Base-by-base conservation (phyloP, 2,888 invertebrate species). In the Cremastobaeus sp. region DNA sequence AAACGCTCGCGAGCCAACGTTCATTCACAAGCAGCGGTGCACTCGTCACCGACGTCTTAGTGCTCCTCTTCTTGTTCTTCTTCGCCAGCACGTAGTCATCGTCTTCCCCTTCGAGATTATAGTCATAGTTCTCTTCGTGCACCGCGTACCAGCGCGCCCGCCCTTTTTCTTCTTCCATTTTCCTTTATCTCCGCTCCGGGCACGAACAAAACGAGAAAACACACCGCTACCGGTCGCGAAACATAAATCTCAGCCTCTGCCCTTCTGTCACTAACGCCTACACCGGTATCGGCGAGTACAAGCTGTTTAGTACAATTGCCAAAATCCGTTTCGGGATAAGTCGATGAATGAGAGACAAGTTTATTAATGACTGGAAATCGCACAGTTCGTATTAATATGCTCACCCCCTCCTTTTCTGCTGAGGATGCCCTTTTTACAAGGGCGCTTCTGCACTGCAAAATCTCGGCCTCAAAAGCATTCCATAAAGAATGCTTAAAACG, bases 1-100 rank as follows among this genome's bases (percentile, higher is more conserved):
- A 87, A 87, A 87, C 81, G 84, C 82, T 77, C 78, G 82, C 85
- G 81, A 85, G 84, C 84, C 86, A 86, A 85, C 83, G 85, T 87
- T 87, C 87, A 87, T 87, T 87, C 87, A 87, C 86, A 84, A 86
- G 79, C 82, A 75, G 69, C 76, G 74, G 65, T 71, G 68, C 79
- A 69, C 69, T 78, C 79, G 77, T 79, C 77, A 66, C 76, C 73
- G 64, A 35, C 65, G 25, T 66, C 52, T 54, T 75, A 30, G 62
- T 69, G 75, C 54, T 76, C 74, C 43, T 78, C 77, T 62, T 78
- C 77, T 71, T 76, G 37, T 76, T 69, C 74, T 72, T 76, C 60
- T 55, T 76, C 39, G 25, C 9, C 17, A 14, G 18, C 69, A 69
- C 71, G 62, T 32, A 39, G 52, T 35, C 48, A 32, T 54, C 64